Evolutionary conservation across 2,797 vertebrate genomes (phyloP), one percentile per base, ranked within the genome.

Genomic region (Halcyon badia): DNA sequence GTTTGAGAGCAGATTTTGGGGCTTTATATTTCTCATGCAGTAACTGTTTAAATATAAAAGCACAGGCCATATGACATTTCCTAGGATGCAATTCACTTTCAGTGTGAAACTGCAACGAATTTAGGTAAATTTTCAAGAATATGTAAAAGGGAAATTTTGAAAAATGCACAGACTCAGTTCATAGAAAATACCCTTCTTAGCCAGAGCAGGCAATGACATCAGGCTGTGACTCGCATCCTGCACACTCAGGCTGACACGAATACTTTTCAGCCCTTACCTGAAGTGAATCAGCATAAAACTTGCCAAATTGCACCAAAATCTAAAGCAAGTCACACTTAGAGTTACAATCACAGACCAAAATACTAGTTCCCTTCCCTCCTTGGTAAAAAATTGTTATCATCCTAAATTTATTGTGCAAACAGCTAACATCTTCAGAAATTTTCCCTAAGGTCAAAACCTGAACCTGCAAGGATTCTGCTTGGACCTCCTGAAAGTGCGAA

Each of bases 121-220:
- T 80, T 68, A 89, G 44, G 61, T 82, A 93, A 90, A 91, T 88
- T 64, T 71, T 77, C 82, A 96, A 83, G 31, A 88, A 91, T 81
- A 89, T 87, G 57, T 51, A 87, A 88, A 75, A 80, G 51, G 22
- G 11, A 51, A 46, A 87, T 89, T 95, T 96, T 89, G 85, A 61
- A 87, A 89, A 76, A 91, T 71, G 69, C 76, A 73, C 46, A 62
- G 70, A 41, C 10, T 73, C 49, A 15, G 42, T 89, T 89, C 18
- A 57, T 14, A 57, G 73, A 75, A 91, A 89, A 72, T 75, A 76
- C 28, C 57, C 83, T 79, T 58, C 60, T 60, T 11, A 68, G 76
- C 76, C 91, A 96, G 68, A 35, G 41, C 87, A 83, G 84, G 76
- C 64, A 91, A 31, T 91, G 91, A 85, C 95, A 82, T 35, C 48